Percentiles rank a stretch among this genome's conserved stretches.
These are phyloP conservation scores for Aurelia aurita complex sp. Pacific DNA, from an alignment of 30 jellyfish, hydroid and myxozoan species.

Conservation along the genomic window DNA sequence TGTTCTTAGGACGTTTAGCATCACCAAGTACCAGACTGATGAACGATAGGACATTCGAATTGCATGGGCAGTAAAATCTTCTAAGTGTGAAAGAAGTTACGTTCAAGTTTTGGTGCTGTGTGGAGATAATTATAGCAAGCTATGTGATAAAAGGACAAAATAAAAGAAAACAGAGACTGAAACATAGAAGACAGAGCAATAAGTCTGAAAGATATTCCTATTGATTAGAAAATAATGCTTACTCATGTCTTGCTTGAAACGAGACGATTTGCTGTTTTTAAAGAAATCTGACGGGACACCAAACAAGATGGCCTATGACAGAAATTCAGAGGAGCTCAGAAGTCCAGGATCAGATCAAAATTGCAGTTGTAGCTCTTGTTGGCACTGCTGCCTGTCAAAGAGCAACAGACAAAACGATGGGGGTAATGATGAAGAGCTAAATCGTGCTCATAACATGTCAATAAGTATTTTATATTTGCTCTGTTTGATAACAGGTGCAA, in stretches of 20 bases:
- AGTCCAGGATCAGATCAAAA: slow-evolving; percentile 40
- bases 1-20: too few relatives aligned
- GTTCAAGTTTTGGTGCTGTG: too few relatives aligned
- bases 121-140: too few relatives aligned
- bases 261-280: background rate
- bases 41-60: too few relatives aligned
- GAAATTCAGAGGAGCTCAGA: background rate
- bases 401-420: background rate
- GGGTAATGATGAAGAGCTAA: slow-evolving; percentile 18
- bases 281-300: background rate
- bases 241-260: background rate
- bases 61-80: too few relatives aligned
- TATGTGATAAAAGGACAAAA: too few relatives aligned
- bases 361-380: slow-evolving; percentile 39
- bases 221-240: too few relatives aligned
- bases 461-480: slow-evolving; percentile 38
- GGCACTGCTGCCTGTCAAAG: slow-evolving; percentile 64
- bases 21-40: too few relatives aligned
- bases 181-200: too few relatives aligned
- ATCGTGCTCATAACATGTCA: slow-evolving; percentile 61
- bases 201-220: too few relatives aligned
- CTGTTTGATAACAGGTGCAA: slow-evolving; percentile 62
- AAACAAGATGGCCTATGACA: background rate
- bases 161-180: too few relatives aligned
- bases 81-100: too few relatives aligned